phyloP scores from a whole-genome alignment of 2,888 invertebrate genomes.

The Emmelina monodactyla region DNA sequence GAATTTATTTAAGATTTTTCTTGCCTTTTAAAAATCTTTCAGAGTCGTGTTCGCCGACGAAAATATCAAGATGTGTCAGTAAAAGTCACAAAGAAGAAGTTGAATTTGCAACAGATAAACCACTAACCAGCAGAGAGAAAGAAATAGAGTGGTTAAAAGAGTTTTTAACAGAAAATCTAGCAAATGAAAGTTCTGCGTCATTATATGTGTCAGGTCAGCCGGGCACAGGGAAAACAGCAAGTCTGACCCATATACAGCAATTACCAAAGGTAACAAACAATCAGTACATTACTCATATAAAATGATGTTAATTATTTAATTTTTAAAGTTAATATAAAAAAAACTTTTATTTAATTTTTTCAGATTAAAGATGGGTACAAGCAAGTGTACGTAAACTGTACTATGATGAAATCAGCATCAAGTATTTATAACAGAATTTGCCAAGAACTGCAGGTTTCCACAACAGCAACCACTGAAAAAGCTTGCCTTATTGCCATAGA shows the following conservation, averaged over 20 bases:
- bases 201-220: slow-evolving; percentile 96
- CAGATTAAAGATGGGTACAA: slow-evolving; percentile 63
- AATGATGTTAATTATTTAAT: no score
- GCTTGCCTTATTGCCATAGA: slow-evolving; percentile 73
- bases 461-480: slow-evolving; percentile 68
- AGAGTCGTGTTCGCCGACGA: slow-evolving; percentile 33
- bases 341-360: slow-evolving; percentile 3
- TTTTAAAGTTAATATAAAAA: neutral
- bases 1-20: neutral
- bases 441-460: slow-evolving; percentile 71
- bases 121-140: slow-evolving; percentile 79
- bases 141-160: slow-evolving; percentile 74
- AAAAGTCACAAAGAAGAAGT: neutral
- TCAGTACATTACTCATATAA: neutral
- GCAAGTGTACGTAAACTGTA: slow-evolving; percentile 85
- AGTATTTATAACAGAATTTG: slow-evolving; percentile 82
- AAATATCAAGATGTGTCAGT: slow-evolving; percentile 29
- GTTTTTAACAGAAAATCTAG: slow-evolving; percentile 74
- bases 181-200: slow-evolving; percentile 74
- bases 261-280: slow-evolving; percentile 62
- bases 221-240: slow-evolving; percentile 96
- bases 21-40: slow-evolving; percentile 16
- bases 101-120: slow-evolving; percentile 12
- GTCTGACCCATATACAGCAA: slow-evolving; percentile 76
- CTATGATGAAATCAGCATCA: slow-evolving; percentile 83